Evolutionary conservation across 2,113 vertebrate genomes (phyloP).

Genomic region (Pygoscelis adeliae): DNA sequence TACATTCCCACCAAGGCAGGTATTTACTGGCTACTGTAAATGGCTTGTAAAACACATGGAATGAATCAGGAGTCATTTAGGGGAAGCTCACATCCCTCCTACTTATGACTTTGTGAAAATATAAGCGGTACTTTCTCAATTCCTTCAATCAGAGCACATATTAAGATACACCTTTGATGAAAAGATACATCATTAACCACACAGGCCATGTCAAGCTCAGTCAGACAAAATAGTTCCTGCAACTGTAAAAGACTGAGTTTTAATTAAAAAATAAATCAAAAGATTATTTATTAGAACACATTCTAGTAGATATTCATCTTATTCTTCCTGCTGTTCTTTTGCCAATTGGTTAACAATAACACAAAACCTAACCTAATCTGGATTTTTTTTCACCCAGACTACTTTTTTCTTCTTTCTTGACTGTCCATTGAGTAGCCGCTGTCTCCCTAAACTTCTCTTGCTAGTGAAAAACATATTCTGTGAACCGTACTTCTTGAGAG

Average conservation of each 20-base stretch:
- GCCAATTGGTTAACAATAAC: background rate
- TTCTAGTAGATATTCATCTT: background rate
- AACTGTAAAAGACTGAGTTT: background rate
- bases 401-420: background rate
- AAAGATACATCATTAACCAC: background rate
- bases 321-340: background rate
- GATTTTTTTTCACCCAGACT: background rate
- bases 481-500: background rate
- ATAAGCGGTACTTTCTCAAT: background rate
- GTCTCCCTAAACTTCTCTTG: background rate
- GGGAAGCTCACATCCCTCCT: background rate
- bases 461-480: background rate
- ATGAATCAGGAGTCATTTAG: background rate
- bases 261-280: constrained; percentile 31
- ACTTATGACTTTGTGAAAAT: background rate
- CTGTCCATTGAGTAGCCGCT: background rate
- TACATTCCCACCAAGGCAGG: background rate
- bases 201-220: background rate
- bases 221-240: background rate
- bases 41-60: background rate
- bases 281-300: background rate
- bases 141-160: background rate
- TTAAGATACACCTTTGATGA: background rate
- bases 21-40: background rate
- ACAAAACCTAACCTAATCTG: background rate